These are phyloP conservation scores for Vireo griseus DNA, from an alignment of 2,797 vertebrate species.

Conservation along the genomic window DNA sequence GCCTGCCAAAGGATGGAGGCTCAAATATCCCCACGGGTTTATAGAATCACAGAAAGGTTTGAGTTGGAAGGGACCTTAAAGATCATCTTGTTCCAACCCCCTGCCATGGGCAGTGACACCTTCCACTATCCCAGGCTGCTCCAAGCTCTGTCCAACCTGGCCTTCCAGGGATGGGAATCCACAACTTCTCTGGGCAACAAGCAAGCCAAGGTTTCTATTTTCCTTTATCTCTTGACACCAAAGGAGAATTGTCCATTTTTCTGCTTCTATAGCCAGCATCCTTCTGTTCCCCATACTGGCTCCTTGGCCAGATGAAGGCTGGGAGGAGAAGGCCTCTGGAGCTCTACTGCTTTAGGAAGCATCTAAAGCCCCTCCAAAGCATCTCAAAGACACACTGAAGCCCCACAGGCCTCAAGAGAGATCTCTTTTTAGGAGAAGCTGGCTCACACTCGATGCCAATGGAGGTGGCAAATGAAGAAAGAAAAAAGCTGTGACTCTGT, in stretches of 20 bases:
- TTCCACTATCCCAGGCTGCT: background rate
- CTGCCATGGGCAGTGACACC: background rate
- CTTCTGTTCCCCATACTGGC: background rate
- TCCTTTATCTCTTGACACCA: background rate
- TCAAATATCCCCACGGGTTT: background rate
- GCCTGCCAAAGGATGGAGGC: background rate
- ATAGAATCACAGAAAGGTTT: background rate
- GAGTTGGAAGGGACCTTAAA: background rate
- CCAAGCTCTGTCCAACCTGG: fast-evolving
- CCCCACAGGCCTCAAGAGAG: background rate
- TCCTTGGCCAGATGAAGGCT: background rate
- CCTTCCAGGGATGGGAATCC: background rate
- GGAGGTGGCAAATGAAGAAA: background rate
- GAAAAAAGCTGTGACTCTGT: background rate
- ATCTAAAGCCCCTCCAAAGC: background rate
- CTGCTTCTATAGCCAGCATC: background rate
- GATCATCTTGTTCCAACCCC: fast-evolving
- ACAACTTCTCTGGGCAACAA: background rate
- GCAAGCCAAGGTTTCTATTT: background rate
- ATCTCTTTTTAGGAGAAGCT: background rate
- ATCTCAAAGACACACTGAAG: background rate
- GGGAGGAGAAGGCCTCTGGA: background rate
- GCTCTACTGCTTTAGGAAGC: background rate
- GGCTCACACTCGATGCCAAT: background rate
- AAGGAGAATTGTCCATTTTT: background rate